Base-by-base conservation (phyloP, 1,140 invertebrate genomes). In the Sinella curviseta region DNA sequence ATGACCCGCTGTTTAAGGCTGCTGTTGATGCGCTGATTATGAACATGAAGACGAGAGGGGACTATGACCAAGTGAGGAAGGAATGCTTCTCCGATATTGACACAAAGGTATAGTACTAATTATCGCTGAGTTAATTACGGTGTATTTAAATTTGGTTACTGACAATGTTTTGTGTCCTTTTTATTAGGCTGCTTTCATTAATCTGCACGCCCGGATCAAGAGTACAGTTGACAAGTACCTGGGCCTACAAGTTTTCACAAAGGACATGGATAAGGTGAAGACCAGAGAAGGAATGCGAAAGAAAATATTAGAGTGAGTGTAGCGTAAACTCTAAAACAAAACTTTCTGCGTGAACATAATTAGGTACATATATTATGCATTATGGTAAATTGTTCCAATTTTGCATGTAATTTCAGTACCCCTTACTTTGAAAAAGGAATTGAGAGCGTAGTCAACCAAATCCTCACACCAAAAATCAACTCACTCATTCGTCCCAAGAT, bases 381-480 rank as follows among this genome's bases (percentile, higher is more conserved):
- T 60, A 60, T 60, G 57, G 39, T 48, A 17, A 48, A 60, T 60
- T 26, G 24, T 17, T 60, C 3, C 3, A 60, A n/a, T 60, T 14
- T 26, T 60, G 24, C 57, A 4, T 26, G 24, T 16, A 26, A 14
- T 70, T 70, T 33, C 65, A 70, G 65, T 31, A 33, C 65, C 8
- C 65, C 65, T 12, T 70, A 70, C 30, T 70, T 70, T 24, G 65
- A 70, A 70, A 70, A 70, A n/a, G 65, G 65, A 33, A 70, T 70
- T 33, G 65, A 70, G n/a, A 70, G 65, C 30, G 26, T 70, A 16
- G 65, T 70, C 65, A 33, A 70, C 31, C 65, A 70, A 33, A 70
- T 70, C 12, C 24, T 70, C 4, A 30, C 31, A 2, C 65, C 65
- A 8, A 70, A 70, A 33, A 70, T 70, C 2, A 70, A 33, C 30